A percentile compares a stretch with the other conserved stretches of the same genome.
phyloP scores from a whole-genome alignment of 1,140 invertebrate genomes.

The Bombus superbus region DNA sequence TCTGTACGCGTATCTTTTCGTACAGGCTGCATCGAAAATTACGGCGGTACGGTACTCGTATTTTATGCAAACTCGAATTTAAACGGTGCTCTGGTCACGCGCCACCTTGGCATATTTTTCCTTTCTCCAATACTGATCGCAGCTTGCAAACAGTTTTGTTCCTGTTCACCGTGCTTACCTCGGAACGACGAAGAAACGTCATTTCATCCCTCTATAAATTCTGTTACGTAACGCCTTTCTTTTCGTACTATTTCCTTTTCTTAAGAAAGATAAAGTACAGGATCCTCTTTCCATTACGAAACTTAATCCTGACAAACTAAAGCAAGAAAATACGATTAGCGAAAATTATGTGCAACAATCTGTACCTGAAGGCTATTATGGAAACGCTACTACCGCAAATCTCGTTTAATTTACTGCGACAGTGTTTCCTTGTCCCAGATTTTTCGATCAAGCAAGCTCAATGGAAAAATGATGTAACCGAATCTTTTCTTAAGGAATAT shows the following conservation, averaged over 20 bases:
- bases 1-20: constrained; percentile 8
- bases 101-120: not conserved
- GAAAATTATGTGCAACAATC: not conserved
- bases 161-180: not conserved
- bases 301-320: not conserved
- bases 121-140: not conserved
- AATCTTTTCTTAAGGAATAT: not conserved
- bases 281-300: constrained; percentile 14
- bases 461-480: not conserved
- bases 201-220: not conserved
- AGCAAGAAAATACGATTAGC: constrained; percentile 1
- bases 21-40: not conserved
- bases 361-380: not conserved
- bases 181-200: not conserved
- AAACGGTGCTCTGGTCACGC: constrained; percentile 31
- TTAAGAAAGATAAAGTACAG: not conserved
- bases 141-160: not conserved
- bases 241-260: not conserved
- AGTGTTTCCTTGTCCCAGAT: not conserved
- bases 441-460: not conserved
- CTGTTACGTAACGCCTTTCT: not conserved
- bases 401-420: not conserved
- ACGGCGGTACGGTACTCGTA: not conserved
- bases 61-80: constrained; percentile 15
- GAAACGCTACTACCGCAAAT: not conserved